These are phyloP conservation scores for Rhamnusium bicolor DNA, from an alignment of 2,888 invertebrate genomes.

Conservation along the genomic window DNA sequence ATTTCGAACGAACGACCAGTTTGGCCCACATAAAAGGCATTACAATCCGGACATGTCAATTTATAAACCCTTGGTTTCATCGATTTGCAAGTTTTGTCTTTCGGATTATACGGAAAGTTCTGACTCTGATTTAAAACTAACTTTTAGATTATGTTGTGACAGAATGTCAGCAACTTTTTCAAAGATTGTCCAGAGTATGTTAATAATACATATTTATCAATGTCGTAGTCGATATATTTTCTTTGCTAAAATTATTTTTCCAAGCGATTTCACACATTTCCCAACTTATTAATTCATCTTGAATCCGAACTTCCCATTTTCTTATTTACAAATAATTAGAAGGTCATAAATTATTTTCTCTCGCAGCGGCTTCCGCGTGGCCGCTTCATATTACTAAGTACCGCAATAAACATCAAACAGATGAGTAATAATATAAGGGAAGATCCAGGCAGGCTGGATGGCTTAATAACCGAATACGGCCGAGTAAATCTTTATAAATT, in stretches of 20 bases:
- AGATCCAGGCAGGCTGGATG: constrained; percentile 54
- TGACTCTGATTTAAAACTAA: too few species aligned
- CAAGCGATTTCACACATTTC: constrained; percentile 29
- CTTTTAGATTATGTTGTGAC: too few species aligned
- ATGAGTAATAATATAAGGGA: constrained; percentile 51
- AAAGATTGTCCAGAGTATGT: too few species aligned
- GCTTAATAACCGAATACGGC: constrained; percentile 65
- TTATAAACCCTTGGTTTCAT: too few species aligned
- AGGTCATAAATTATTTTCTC: constrained; percentile 56
- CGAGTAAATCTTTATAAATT: constrained; percentile 70
- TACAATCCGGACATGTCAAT: too few species aligned
- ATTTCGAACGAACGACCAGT: too few species aligned
- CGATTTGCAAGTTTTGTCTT: too few species aligned
- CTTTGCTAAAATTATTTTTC: neutral
- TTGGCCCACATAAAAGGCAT: too few species aligned
- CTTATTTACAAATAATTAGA: constrained; percentile 59
- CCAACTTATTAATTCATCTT: constrained; percentile 44
- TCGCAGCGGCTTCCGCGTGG: constrained; percentile 37
- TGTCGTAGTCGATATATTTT: neutral
- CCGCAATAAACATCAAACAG: constrained; percentile 58
- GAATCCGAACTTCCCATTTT: constrained; percentile 31
- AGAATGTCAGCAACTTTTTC: too few species aligned
- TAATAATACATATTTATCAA: neutral
- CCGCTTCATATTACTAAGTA: constrained; percentile 57
- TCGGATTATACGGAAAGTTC: too few species aligned